Conservation (phyloP, 2,113 vertebrate species). For the Microcebus tavaratra region DNA sequence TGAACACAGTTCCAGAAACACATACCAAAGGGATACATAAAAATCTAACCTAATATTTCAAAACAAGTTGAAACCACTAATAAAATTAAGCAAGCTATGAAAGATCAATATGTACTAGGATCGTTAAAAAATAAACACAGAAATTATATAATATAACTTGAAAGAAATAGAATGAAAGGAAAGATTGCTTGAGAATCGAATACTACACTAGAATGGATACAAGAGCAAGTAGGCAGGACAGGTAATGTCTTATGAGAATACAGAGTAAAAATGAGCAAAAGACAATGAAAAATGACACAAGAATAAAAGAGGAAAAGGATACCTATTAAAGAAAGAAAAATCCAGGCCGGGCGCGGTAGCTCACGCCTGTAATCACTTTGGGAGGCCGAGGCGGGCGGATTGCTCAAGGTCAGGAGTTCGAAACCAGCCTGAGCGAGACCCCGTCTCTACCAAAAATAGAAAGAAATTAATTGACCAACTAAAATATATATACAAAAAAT, state of each 20-base stretch:
- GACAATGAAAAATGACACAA: background rate
- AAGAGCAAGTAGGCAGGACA: background rate
- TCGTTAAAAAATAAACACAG: background rate
- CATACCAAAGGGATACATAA: too few relatives aligned
- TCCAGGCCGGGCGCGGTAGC: too few relatives aligned
- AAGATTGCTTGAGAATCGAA: background rate
- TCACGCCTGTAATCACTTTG: too few relatives aligned
- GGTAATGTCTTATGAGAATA: background rate
- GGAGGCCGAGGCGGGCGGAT: too few relatives aligned
- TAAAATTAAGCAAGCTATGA: too few relatives aligned
- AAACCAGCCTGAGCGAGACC: too few relatives aligned
- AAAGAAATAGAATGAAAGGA: background rate
- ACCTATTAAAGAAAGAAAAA: background rate
- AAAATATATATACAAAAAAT: too few relatives aligned
- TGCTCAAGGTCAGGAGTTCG: too few relatives aligned
- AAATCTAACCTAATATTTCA: background rate
- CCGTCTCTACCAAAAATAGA: too few relatives aligned
- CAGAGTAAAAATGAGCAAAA: background rate
- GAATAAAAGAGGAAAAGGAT: background rate
- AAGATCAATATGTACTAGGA: background rate
- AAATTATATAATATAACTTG: background rate
- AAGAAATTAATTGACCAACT: too few relatives aligned
- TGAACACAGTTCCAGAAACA: background rate
- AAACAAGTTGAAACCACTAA: background rate
- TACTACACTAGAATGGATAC: background rate